Evolutionary conservation across 1,140 invertebrate species (phyloP), one percentile per base, ranked within the genome.

Genomic region (Drosophila pandora): DNA sequence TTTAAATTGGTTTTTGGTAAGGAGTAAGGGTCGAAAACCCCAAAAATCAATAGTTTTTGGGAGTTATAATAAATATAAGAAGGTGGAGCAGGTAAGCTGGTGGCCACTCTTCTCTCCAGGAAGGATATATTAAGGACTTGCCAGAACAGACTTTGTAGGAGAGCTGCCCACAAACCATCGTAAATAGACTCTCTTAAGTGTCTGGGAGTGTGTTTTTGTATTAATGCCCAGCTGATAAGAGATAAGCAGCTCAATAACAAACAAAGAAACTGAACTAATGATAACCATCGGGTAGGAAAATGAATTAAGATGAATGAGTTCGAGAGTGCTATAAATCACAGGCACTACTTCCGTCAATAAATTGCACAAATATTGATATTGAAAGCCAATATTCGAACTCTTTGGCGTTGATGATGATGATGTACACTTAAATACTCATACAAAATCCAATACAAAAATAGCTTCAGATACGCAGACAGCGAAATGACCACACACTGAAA

Each of bases 11-110:
- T 32, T 64, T 45, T 22, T 17, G 9, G 25, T 41, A 9, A 45
- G 13, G 22, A 21, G 17, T 32, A 50, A 17, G 41, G 22, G 23
- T 13, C 23, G 2, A 23, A n/a, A 37, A 21, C 0, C 8, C 12
- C 23, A 23, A 71, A 71, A 72, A 71, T 72, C 67, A 72, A 72
- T 72, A 72, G 3, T 30, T 62, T 62, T 32, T 43, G 39, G 48
- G 62, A 72, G 61, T 62, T 48, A 32, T 54, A 6, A 72, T 72
- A 72, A 72, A 61, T 72, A 72, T 43, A 54, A 34, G 17, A n/a
- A 28, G 13, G 13, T 28, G 48, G 12, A 30, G 37, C 7, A 28
- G 7, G 25, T 28, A 28, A 28, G 25, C 5, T 17, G 17, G 17
- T n/a, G n/a, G n/a, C n/a, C 17, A 0, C 17, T 17, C 17, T 17